Percentiles rank a stretch among this genome's conserved stretches.
phyloP scores from a whole-genome alignment of 2,888 invertebrate genomes.

The Eupithecia pulchellata region DNA sequence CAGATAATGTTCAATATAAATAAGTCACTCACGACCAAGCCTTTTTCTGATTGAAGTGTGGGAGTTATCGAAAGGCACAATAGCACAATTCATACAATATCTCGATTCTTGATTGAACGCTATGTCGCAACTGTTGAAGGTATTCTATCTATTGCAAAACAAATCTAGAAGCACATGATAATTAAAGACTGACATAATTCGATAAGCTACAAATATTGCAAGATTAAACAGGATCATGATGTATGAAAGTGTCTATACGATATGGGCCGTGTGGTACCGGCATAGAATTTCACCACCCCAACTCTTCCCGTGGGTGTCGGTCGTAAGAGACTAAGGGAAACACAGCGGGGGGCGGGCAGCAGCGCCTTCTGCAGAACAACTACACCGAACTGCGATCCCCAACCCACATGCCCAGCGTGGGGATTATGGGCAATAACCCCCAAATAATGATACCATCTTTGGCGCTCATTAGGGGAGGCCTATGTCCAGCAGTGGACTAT shows the following conservation, averaged over 20 bases:
- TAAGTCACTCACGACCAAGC: slow-evolving; percentile 16
- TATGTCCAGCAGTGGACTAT: too few species aligned
- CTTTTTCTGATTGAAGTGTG: slow-evolving; percentile 33
- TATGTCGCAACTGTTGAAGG: slow-evolving; percentile 26
- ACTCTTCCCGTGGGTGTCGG: too few species aligned
- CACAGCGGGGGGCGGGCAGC: too few species aligned
- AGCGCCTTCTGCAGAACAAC: too few species aligned
- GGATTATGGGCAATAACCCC: too few species aligned
- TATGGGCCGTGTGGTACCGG: too few species aligned
- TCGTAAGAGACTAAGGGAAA: too few species aligned
- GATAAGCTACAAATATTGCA: not conserved
- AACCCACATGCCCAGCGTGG: too few species aligned
- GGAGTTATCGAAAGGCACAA: slow-evolving; percentile 44
- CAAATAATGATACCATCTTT: too few species aligned
- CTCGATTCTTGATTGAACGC: slow-evolving; percentile 39
- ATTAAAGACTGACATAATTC: not conserved
- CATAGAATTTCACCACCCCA: too few species aligned
- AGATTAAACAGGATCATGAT: not conserved
- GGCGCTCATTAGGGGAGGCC: too few species aligned
- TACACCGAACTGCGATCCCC: too few species aligned
- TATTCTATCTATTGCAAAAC: slow-evolving; percentile 12
- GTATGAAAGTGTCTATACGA: not conserved
- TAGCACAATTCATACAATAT: slow-evolving; percentile 35
- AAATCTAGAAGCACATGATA: slow-evolving; percentile 1
- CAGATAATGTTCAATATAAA: slow-evolving; percentile 6